A percentile compares a stretch with the other conserved stretches of the same genome.
These are phyloP conservation scores for Erynnis tages DNA, from an alignment of 2,888 invertebrate genomes.

Conservation along the genomic window DNA sequence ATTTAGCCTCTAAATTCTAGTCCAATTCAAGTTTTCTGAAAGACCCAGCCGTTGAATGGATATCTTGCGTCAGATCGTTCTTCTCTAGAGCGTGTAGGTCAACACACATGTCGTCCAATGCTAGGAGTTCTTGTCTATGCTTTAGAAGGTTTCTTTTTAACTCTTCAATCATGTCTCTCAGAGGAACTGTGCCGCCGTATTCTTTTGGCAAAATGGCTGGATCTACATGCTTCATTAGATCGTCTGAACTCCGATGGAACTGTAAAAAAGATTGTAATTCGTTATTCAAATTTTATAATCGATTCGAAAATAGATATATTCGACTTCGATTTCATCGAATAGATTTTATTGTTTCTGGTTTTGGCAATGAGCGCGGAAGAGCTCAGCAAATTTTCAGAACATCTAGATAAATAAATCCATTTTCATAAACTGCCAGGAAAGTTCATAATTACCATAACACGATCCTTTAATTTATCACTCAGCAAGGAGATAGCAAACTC, in stretches of 20 bases:
- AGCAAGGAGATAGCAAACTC: conserved; percentile 91
- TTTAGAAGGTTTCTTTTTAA: conserved; percentile 84
- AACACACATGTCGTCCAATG: conserved; percentile 88
- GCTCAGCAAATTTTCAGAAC: no score
- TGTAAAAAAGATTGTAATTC: conserved; percentile 55
- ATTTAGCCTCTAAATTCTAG: no score
- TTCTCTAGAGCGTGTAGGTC: conserved; percentile 83
- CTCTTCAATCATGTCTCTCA: conserved; percentile 90
- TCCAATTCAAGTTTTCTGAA: conserved; percentile 93
- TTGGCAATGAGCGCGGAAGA: no score
- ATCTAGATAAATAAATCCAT: no score
- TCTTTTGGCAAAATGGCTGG: conserved; percentile 91
- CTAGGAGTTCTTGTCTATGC: conserved; percentile 84
- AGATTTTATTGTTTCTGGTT: no score
- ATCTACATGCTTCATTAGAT: conserved; percentile 86
- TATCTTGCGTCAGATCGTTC: conserved; percentile 84
- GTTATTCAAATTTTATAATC: no score
- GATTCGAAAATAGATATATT: no score
- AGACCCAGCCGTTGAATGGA: conserved; percentile 90
- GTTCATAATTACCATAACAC: conserved; percentile 85
- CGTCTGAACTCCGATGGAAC: conserved; percentile 88
- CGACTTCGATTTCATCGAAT: no score
- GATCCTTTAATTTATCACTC: conserved; percentile 90
- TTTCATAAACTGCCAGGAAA: no score
- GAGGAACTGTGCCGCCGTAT: conserved; percentile 92